A percentile compares a stretch with the other conserved stretches of the same genome.
Evolutionary conservation across 2,113 vertebrate genomes (phyloP).

Genomic region (Semicossyphus pulcher): DNA sequence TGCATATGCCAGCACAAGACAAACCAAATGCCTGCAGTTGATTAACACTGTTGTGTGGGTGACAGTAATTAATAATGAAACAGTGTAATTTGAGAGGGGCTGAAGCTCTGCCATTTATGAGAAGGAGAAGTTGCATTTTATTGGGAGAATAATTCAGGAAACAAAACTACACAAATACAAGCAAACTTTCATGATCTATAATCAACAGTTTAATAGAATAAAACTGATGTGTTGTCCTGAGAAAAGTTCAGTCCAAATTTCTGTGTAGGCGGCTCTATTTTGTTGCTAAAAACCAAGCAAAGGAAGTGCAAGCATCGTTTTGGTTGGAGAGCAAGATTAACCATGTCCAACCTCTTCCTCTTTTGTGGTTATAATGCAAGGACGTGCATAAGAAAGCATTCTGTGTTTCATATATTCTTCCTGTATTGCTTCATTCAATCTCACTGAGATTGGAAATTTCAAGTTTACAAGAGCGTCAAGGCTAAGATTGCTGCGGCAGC

Average conservation of each 20-base stretch:
- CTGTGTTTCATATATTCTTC: conserved; percentile 2
- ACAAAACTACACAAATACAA: neutral
- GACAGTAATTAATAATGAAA: conserved; percentile 13
- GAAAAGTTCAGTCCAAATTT: neutral
- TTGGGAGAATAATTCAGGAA: neutral
- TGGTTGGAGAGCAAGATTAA: neutral
- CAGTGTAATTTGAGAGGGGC: neutral
- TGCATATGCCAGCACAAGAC: conserved; percentile 4
- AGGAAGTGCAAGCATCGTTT: conserved; percentile 4
- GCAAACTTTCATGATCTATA: neutral
- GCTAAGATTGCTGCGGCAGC: neutral
- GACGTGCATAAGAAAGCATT: neutral
- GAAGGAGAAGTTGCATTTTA: conserved; percentile 24
- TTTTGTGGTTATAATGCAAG: conserved; percentile 4
- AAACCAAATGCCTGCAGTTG: conserved; percentile 8
- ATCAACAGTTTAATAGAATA: neutral
- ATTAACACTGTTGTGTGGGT: neutral
- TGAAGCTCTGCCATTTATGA: neutral
- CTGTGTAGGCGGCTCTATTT: too few species aligned
- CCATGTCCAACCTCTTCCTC: neutral
- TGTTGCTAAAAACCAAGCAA: conserved; percentile 1
- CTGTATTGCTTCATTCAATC: neutral
- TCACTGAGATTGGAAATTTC: neutral
- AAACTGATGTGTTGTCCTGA: neutral
- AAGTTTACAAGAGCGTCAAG: neutral